Base-by-base conservation (phyloP, 1,140 invertebrate species). In the Bombus fervidus region DNA sequence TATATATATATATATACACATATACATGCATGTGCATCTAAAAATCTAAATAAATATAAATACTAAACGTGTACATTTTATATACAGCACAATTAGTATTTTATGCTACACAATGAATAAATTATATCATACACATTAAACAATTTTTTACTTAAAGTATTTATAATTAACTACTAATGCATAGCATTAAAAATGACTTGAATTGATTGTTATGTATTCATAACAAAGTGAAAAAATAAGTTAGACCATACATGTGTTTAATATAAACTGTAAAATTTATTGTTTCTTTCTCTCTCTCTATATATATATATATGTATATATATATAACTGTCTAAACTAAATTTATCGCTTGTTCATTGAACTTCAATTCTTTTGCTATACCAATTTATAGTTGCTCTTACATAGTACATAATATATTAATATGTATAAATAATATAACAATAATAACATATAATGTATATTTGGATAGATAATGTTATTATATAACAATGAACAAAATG, bases 131-230 rank as follows among this genome's bases (percentile, higher is more conserved):
- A n/a, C 62, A 31, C 34, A 47, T 34, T 34, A 15, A 31, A 84
- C 0, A 25, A n/a, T 53, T 85, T 3, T 8, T 47, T 80, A 71
- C 15, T 37, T 80, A 64, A 85, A 62, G 3, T 80, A 80, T 72
- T 62, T 79, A 85, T 39, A 71, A 72, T 85, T 53, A 79, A 85
- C 59, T 18, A 31, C 39, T 85, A 85, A 85, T 85, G 83, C 83
- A 85, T 28, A 79, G 83, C 83, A 85, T 85, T 85, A 85, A 85
- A 79, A 85, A 41, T 31, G 9, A 80, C 18, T 57, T 69, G 15
- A 85, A 80, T 79, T n/a, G 39, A 64, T 85, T 62, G 83, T 80
- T 85, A 85, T 85, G 83, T 64, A 72, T 79, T 62, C 83, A 85
- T 85, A 85, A 85, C 76, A 85, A 83, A 62, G 53, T 85, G 68